Evolutionary conservation across 2,888 invertebrate species (phyloP).

Genomic region (Thysanoteuthis rhombus): DNA sequence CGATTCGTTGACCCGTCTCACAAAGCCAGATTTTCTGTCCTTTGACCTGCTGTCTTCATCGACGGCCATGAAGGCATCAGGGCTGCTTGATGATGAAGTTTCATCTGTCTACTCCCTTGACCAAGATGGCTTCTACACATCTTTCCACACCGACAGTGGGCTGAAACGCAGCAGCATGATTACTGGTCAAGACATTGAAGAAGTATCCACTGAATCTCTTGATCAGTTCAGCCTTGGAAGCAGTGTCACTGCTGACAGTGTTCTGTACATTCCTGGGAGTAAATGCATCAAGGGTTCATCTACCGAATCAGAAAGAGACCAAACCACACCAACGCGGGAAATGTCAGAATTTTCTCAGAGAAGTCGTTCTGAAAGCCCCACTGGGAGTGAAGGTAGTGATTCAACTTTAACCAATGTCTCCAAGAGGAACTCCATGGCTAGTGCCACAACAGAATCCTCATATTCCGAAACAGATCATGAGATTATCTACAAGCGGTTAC

Average conservation of each 20-base stretch:
- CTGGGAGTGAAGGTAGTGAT: slow-evolving; percentile 23
- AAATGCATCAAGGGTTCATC: neutral
- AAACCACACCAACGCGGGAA: neutral
- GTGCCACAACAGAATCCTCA: slow-evolving; percentile 41
- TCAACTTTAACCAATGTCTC: slow-evolving; percentile 20
- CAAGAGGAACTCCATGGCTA: slow-evolving; percentile 31
- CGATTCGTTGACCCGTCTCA: slow-evolving; percentile 51
- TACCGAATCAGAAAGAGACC: neutral
- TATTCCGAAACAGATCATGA: slow-evolving; percentile 61
- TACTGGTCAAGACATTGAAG: neutral
- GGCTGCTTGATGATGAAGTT: slow-evolving; percentile 53
- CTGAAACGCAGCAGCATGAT: slow-evolving; percentile 66
- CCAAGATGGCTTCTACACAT: slow-evolving; percentile 96
- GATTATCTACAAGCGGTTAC: slow-evolving; percentile 55
- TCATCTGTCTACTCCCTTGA: slow-evolving; percentile 93
- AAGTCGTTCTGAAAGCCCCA: neutral
- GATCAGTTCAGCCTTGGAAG: slow-evolving; percentile 51
- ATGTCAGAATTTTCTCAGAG: neutral
- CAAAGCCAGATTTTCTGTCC: slow-evolving; percentile 54
- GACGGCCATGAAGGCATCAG: slow-evolving; percentile 37
- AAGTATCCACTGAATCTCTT: slow-evolving; percentile 42
- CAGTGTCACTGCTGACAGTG: slow-evolving; percentile 47
- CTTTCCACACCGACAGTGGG: slow-evolving; percentile 96
- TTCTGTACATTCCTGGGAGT: slow-evolving; percentile 46
- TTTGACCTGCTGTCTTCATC: slow-evolving; percentile 52